Base-by-base conservation (phyloP, 2,888 invertebrate species). In the Megaustenia siamemsis region DNA sequence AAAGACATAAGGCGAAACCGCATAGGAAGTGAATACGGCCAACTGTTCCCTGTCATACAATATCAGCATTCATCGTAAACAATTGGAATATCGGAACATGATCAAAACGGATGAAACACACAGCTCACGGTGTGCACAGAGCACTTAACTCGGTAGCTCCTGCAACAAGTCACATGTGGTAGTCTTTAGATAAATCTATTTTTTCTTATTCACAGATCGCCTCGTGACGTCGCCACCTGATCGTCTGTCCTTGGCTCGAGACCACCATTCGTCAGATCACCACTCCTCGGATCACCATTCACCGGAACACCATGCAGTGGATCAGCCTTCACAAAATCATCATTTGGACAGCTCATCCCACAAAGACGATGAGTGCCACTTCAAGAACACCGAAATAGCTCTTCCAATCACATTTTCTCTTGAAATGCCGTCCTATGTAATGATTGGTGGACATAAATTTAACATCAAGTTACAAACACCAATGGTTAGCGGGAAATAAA, bases 401-500 rank as follows among this genome's bases (percentile, higher is more conserved):
- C 83, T 86, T 12, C 80, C 85, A 35, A 84, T 86, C 45, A 83
- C 83, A 40, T 85, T 86, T 66, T 85, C 86, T 43, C 77, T 86
- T n/a, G 86, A 86, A 43, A 82, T 86, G 66, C 86, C 86, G 18
- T 75, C 86, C 43, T 86, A 80, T 60, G 86, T 86, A 28, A 77
- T 66, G 45, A 82, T 86, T 43, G 84, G 82, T 24, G 84, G 84
- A 2, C 86, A 86, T 80, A 85, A 75, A 66, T 86, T 86, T 60
- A 78, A 85, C 43, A 79, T 86, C 6, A 85, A 83, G 66, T 66
- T 86, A 35, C 82, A 83, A 71, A 86, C 82, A 83, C 83, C 86
- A 0, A 45, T 77, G 10, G 77, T 77, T 63, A 77, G 18, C 35
- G 81, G 81, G 32, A 45, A 28, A 53, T 82, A 73, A 56, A 21